Conservation (phyloP, 2,113 vertebrate genomes). For the Leiothrix lutea region DNA sequence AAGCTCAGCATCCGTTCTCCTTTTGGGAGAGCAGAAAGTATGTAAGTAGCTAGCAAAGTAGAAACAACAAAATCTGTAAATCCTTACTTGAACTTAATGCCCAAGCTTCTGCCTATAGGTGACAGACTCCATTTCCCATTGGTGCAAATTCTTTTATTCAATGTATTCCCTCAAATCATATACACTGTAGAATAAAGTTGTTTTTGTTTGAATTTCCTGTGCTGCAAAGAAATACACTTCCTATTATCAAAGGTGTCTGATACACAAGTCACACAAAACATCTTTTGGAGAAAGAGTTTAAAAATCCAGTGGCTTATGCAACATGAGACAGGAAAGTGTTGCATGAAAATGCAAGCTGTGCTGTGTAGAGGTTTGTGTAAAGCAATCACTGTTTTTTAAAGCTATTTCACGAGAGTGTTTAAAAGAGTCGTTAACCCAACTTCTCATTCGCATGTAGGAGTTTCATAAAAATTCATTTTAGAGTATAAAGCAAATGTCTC, state of each 20-base stretch:
- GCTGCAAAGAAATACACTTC: neutral
- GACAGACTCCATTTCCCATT: neutral
- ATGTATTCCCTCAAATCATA: neutral
- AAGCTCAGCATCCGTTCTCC: neutral
- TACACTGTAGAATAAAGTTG: neutral
- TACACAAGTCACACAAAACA: neutral
- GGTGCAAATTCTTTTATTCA: neutral
- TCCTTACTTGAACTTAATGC: neutral
- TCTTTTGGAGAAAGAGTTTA: neutral
- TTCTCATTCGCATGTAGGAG: neutral
- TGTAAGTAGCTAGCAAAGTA: neutral
- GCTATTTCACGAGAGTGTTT: neutral
- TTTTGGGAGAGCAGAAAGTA: neutral
- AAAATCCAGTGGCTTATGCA: neutral
- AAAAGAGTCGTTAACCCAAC: neutral
- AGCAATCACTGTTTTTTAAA: neutral
- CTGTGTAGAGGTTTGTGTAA: neutral
- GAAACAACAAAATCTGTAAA: neutral
- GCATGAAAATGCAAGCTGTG: neutral
- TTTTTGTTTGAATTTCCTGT: neutral
- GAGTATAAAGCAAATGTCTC: conserved; percentile 1
- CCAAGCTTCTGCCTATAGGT: neutral
- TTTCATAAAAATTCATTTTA: conserved; percentile 26
- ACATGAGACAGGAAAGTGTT: neutral
- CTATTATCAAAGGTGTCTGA: neutral